Conservation (phyloP, 2,797 vertebrate species). For the Myotis findleyi region DNA sequence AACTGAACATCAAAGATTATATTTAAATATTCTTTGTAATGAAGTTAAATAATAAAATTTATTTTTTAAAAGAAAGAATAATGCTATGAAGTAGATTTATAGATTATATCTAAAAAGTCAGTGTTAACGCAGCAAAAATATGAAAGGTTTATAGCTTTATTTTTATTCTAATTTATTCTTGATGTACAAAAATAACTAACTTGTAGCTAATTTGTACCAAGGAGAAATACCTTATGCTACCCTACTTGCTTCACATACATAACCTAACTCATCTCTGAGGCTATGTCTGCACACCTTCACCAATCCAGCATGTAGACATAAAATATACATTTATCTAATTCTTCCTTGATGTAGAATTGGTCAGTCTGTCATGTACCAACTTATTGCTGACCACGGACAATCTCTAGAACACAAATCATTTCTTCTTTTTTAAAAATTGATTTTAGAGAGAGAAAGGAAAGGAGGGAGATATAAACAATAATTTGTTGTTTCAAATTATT, state of each 20-base stretch:
- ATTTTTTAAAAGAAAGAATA: slow-evolving; percentile 54
- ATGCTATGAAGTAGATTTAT: slow-evolving; percentile 60
- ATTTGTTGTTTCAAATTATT: background rate
- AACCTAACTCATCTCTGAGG: background rate
- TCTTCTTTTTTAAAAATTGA: background rate
- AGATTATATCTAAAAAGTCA: slow-evolving; percentile 25
- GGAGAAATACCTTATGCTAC: background rate
- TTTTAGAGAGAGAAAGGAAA: background rate
- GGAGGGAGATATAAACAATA: background rate
- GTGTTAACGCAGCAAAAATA: slow-evolving; percentile 42
- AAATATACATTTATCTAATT: background rate
- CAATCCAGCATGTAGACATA: background rate
- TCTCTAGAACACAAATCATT: background rate
- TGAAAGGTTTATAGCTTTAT: slow-evolving; percentile 22
- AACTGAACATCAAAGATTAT: slow-evolving; percentile 63
- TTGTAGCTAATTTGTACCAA: background rate
- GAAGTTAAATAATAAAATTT: slow-evolving; percentile 65
- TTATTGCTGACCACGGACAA: background rate
- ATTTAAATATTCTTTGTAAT: slow-evolving; percentile 65
- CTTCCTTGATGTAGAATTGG: background rate
- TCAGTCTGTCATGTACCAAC: background rate
- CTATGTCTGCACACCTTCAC: background rate
- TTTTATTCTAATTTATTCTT: slow-evolving; percentile 45
- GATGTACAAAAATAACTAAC: slow-evolving; percentile 54
- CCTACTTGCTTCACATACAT: background rate